Conservation (phyloP, 2,888 invertebrate species). For the Ennomos quercinarius region DNA sequence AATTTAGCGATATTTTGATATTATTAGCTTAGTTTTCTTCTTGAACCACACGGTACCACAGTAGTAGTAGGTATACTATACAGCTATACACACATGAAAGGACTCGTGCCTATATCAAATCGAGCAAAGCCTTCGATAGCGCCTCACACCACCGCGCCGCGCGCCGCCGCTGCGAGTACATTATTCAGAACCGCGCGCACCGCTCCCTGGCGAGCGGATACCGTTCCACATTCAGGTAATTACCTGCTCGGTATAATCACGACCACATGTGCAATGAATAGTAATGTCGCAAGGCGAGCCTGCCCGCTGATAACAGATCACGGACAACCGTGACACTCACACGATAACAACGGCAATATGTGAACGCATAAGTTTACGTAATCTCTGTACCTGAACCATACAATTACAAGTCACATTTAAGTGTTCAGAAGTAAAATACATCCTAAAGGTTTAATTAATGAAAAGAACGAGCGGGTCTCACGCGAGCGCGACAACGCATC, state of each 20-base stretch:
- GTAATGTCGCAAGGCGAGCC: conserved; percentile 64
- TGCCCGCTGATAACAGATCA: conserved; percentile 64
- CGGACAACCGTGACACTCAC: conserved; percentile 49
- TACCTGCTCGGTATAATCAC: conserved; percentile 46
- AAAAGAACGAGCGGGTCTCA: conserved; percentile 50
- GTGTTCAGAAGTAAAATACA: conserved; percentile 39
- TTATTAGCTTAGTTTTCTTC: too few relatives aligned
- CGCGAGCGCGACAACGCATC: conserved; percentile 44
- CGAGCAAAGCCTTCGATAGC: conserved; percentile 7
- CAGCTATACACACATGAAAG: neutral
- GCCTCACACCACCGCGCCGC: neutral
- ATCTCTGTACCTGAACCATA: conserved; percentile 32
- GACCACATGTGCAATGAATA: conserved; percentile 52
- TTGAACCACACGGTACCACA: too few relatives aligned
- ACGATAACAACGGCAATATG: conserved; percentile 36
- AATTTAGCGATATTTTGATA: too few relatives aligned
- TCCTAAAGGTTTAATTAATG: conserved; percentile 52
- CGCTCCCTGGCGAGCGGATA: conserved; percentile 23
- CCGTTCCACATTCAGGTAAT: conserved; percentile 45
- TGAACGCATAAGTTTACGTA: conserved; percentile 48
- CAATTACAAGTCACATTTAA: conserved; percentile 33
- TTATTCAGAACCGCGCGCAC: conserved; percentile 26
- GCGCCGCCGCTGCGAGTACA: conserved; percentile 11
- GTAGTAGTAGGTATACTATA: neutral
- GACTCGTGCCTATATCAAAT: too few relatives aligned